These are phyloP conservation scores for Patiria miniata DNA, from an alignment of 35 echinoderm and acorn worm genomes.

Conservation along the genomic window DNA sequence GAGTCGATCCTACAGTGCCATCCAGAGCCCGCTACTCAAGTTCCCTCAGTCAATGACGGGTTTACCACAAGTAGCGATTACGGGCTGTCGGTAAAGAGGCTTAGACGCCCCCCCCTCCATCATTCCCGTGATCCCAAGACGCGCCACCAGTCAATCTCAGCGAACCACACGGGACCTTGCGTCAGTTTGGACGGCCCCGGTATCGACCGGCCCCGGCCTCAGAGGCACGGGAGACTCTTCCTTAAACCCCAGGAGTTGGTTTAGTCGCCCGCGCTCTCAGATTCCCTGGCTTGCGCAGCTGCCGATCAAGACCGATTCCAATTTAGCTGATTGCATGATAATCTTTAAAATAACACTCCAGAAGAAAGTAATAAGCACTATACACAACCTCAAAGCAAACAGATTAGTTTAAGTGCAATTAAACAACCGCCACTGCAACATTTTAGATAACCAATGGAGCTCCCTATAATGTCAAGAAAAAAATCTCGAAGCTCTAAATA, in stretches of 20 bases:
- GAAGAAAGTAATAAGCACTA: not conserved
- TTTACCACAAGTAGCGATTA: not conserved
- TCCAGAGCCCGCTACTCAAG: not conserved
- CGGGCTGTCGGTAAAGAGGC: not conserved
- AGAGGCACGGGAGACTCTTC: not conserved
- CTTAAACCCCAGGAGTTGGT: no score
- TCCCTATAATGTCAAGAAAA: no score
- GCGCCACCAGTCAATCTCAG: not conserved
- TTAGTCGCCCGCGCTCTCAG: no score
- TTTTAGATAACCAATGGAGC: no score
- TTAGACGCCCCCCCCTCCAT: not conserved
- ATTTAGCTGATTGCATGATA: not conserved
- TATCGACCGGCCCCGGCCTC: not conserved
- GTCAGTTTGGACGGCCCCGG: not conserved
- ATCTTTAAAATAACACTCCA: slow-evolving; percentile 11
- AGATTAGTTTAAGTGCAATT: no score
- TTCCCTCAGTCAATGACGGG: not conserved
- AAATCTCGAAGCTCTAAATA: no score
- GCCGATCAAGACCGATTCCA: not conserved
- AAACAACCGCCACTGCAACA: no score
- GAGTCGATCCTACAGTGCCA: no score
- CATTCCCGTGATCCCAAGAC: not conserved
- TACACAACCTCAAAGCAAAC: no score
- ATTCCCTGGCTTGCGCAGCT: no score
- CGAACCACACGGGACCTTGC: slow-evolving; percentile 6